phyloP scores from a whole-genome alignment of 64 coral and sea anemone species.

The Actinia tenebrosa region DNA sequence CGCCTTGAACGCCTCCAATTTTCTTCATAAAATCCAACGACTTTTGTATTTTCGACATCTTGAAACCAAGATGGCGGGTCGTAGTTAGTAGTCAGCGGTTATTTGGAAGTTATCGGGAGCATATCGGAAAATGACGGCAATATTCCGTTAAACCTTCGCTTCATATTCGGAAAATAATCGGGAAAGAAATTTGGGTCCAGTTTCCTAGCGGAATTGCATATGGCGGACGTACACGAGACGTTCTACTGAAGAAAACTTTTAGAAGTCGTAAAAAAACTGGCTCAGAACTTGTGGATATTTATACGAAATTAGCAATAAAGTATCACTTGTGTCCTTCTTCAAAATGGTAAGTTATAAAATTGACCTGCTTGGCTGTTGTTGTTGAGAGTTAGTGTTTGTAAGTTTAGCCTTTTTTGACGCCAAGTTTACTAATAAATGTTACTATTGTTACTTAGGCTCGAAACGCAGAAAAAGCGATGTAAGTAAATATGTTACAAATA shows the following conservation, averaged over 20 bases:
- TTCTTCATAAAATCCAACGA: conserved; percentile 48
- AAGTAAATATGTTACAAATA: conserved; percentile 11
- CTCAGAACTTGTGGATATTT: neutral
- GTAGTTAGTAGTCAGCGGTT: no score
- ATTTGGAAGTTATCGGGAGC: neutral
- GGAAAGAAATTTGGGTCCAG: neutral
- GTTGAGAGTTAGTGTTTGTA: neutral
- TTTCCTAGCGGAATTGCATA: conserved; percentile 14
- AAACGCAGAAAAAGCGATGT: conserved; percentile 96
- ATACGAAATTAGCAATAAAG: neutral
- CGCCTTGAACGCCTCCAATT: conserved; percentile 76
- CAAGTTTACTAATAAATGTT: neutral
- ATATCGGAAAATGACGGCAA: neutral
- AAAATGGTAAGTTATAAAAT: neutral
- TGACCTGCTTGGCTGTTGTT: neutral
- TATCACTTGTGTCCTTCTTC: neutral
- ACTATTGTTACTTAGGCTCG: conserved; percentile 49
- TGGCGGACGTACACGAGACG: conserved; percentile 20
- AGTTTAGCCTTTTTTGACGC: neutral
- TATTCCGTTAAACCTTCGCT: no score
- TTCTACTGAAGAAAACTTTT: neutral
- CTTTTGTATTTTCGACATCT: conserved; percentile 69
- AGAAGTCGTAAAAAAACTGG: neutral
- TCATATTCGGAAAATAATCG: neutral
- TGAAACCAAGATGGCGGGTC: conserved; percentile 70